Base-by-base conservation (phyloP, 1,140 invertebrate genomes). In the Neodiprion lecontei region DNA sequence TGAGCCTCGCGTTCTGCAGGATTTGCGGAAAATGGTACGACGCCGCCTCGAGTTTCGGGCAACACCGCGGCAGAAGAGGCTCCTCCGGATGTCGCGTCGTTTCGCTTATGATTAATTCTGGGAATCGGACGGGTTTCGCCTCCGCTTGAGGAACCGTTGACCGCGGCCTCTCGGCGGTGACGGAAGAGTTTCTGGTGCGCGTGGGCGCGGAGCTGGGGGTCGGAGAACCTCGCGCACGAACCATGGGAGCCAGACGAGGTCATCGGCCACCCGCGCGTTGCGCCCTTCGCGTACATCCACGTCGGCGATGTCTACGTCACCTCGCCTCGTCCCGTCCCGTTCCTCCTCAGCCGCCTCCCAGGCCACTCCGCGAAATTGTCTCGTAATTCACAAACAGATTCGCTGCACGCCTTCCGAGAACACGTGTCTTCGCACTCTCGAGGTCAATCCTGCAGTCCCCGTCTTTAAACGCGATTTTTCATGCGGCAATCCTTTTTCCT, bases 191-290 rank as follows among this genome's bases (percentile, higher is more conserved):
- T 17, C 53, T n/a, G 53, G 53, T 61, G 53, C 53, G 53, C 53
- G 53, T 61, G 53, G 53, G 53, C 53, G 53, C n/a, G 11, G 28
- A 61, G 53, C 53, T 17, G n/a, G 53, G 53, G 53, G 53, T 61
- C 53, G 53, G 53, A 61, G 53, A 61, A 61, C 53, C 11, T 61
- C 53, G 53, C 53, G 53, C 53, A 17, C 11, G 53, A 61, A 61
- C 53, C 53, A 61, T 61, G 53, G 53, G 53, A 61, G 53, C 77
- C 77, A 78, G 77, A 78, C 77, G 77, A 69, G 77, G 77, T 78
- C 77, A 78, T 78, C 77, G 77, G 73, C 77, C 77, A 78, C 70
- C 73, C 75, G 72, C 48, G 53, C 69, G 76, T 77, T 77, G 77
- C 73, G 76, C 70, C 77, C 77, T 77, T 47, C 72, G 65, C 67